Conservation (phyloP, 2,113 vertebrate species). For the Paralichthys olivaceus region DNA sequence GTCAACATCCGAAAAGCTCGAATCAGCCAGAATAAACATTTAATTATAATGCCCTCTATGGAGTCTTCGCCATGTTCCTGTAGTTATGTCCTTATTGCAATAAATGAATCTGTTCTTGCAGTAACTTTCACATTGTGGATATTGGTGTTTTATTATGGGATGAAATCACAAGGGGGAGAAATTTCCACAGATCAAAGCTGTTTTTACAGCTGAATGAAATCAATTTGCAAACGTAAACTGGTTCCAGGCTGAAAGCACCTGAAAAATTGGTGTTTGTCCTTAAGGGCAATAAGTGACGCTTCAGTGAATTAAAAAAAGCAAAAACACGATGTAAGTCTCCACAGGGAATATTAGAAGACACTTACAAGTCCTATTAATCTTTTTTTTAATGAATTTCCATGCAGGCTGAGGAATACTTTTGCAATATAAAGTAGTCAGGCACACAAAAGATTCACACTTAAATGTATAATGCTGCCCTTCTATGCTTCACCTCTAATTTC, state of each 20-base stretch:
- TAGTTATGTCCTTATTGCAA: constrained; percentile 10
- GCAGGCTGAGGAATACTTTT: constrained; percentile 34
- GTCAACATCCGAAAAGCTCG: not conserved
- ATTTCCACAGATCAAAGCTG: constrained; percentile 51
- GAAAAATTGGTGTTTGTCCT: constrained; percentile 58
- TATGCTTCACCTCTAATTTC: constrained; percentile 51
- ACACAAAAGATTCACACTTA: constrained; percentile 14
- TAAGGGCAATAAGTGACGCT: constrained; percentile 47
- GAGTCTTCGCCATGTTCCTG: not conserved
- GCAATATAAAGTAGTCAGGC: constrained; percentile 38
- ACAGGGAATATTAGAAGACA: constrained; percentile 55
- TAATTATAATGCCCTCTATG: not conserved
- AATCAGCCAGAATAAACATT: not conserved
- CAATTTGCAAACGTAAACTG: constrained; percentile 61
- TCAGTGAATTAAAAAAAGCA: constrained; percentile 58
- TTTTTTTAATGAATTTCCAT: constrained; percentile 21
- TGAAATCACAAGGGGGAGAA: constrained; percentile 26
- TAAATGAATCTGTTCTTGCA: constrained; percentile 22
- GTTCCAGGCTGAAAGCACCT: constrained; percentile 40
- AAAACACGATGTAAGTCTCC: constrained; percentile 40
- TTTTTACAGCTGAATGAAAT: constrained; percentile 58
- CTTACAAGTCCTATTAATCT: constrained; percentile 50
- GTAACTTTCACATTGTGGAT: constrained; percentile 16
- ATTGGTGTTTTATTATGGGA: constrained; percentile 22
- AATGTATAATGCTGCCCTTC: constrained; percentile 40